These are phyloP conservation scores for Coregonus clupeaformis DNA, from an alignment of 2,113 vertebrate genomes.

Conservation along the genomic window DNA sequence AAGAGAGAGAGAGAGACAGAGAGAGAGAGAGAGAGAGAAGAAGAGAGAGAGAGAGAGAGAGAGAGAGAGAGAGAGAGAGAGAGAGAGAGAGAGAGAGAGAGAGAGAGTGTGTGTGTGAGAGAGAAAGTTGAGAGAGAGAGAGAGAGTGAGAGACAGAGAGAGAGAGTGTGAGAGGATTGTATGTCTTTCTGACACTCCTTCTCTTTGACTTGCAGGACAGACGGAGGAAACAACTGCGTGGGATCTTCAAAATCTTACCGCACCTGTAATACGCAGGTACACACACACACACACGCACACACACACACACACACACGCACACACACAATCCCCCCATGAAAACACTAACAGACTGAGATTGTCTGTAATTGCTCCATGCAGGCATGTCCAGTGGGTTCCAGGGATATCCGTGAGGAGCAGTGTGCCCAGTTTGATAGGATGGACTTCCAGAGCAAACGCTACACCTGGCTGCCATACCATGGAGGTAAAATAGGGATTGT, in stretches of 20 bases:
- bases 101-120: too few relatives aligned
- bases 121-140: too few relatives aligned
- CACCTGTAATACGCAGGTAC: conserved; percentile 87
- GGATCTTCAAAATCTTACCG: conserved; percentile 82
- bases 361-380: conserved; percentile 48
- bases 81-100: too few relatives aligned
- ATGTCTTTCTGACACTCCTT: background rate
- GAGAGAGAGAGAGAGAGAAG: background rate
- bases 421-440: conserved; percentile 84
- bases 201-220: conserved; percentile 71
- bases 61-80: too few relatives aligned
- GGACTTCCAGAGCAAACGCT: conserved; percentile 86
- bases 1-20: background rate
- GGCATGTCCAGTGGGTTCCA: conserved; percentile 84
- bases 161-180: background rate
- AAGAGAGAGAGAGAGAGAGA: too few relatives aligned
- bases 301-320: too few relatives aligned
- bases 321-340: background rate
- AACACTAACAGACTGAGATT: background rate
- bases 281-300: background rate
- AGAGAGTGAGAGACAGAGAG: background rate
- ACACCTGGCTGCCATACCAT: conserved; percentile 92
- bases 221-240: conserved; percentile 84
- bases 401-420: conserved; percentile 91
- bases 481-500: conserved; percentile 73